Conservation (phyloP, 2,888 invertebrate species). For the Nipponacmea schrenckii region DNA sequence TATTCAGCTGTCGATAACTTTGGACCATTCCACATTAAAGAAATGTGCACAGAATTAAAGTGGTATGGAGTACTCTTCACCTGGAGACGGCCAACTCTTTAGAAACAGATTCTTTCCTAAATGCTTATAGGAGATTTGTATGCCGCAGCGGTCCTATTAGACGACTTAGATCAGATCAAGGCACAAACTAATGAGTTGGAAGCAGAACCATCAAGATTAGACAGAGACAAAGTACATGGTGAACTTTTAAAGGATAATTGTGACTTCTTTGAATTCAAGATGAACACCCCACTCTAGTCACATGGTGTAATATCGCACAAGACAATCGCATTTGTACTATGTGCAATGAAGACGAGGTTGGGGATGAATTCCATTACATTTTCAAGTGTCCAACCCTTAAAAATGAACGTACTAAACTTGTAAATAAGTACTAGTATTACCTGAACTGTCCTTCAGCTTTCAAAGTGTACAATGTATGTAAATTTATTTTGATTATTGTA, state of each 20-base stretch:
- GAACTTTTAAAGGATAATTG: slow-evolving; percentile 24
- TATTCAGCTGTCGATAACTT: slow-evolving; percentile 17
- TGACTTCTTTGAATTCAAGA: slow-evolving; percentile 27
- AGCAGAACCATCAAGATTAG: slow-evolving; percentile 10
- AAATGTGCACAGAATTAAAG: slow-evolving; percentile 9
- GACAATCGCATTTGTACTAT: too few relatives aligned
- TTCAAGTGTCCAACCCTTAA: too few relatives aligned
- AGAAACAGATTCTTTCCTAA: slow-evolving; percentile 17
- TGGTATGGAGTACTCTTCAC: slow-evolving; percentile 35
- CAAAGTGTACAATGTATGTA: too few relatives aligned
- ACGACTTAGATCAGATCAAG: slow-evolving; percentile 1
- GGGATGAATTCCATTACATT: too few relatives aligned
- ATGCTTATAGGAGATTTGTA: slow-evolving; percentile 14
- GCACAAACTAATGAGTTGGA: background rate
- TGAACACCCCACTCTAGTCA: slow-evolving; percentile 43
- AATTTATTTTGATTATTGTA: too few relatives aligned
- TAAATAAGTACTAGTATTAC: too few relatives aligned
- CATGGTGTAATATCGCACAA: too few relatives aligned
- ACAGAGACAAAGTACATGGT: slow-evolving; percentile 16
- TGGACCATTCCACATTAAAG: slow-evolving; percentile 19
- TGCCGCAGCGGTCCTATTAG: slow-evolving; percentile 15
- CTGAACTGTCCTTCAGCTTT: too few relatives aligned
- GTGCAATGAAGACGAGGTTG: too few relatives aligned
- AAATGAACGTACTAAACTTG: too few relatives aligned
- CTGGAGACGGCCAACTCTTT: slow-evolving; percentile 32